phyloP scores from a whole-genome alignment of 2,888 invertebrate species.

The Podotricha telesiphe region DNA sequence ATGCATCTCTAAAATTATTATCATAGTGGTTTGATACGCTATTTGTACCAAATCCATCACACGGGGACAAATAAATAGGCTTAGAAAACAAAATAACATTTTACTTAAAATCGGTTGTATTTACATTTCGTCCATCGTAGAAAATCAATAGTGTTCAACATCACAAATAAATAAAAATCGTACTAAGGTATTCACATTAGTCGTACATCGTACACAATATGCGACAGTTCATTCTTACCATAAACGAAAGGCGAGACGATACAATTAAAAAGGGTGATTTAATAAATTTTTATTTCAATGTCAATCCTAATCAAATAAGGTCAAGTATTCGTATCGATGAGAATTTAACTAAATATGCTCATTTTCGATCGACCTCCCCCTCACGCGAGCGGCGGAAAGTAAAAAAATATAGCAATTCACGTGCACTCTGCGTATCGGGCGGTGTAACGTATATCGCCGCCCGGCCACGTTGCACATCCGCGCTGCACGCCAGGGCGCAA shows the following conservation, averaged over 20 bases:
- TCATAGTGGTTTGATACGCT: conserved; percentile 38
- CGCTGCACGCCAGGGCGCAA: conserved; percentile 48
- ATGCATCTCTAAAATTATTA: conserved; percentile 52
- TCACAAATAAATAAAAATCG: conserved; percentile 83
- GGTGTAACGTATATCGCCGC: conserved; percentile 61
- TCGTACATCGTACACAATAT: conserved; percentile 78
- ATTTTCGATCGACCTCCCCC: conserved; percentile 55
- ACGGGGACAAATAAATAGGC: conserved; percentile 76
- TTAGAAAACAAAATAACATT: conserved; percentile 80
- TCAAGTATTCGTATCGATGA: conserved; percentile 41
- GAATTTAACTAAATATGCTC: conserved; percentile 59
- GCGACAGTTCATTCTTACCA: conserved; percentile 77
- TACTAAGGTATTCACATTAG: conserved; percentile 81
- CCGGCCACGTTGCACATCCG: too few species aligned
- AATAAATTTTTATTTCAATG: conserved; percentile 65
- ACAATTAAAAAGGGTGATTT: conserved; percentile 67
- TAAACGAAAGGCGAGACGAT: conserved; percentile 76
- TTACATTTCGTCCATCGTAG: conserved; percentile 83
- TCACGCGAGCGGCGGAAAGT: conserved; percentile 52
- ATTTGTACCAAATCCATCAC: conserved; percentile 41
- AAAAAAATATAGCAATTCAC: conserved; percentile 52
- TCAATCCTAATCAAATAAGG: conserved; percentile 54
- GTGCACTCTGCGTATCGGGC: conserved; percentile 51
- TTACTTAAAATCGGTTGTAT: conserved; percentile 84
- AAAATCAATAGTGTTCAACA: conserved; percentile 83